phyloP scores from a whole-genome alignment of 2,888 invertebrate species.

The Morinoia aosen region DNA sequence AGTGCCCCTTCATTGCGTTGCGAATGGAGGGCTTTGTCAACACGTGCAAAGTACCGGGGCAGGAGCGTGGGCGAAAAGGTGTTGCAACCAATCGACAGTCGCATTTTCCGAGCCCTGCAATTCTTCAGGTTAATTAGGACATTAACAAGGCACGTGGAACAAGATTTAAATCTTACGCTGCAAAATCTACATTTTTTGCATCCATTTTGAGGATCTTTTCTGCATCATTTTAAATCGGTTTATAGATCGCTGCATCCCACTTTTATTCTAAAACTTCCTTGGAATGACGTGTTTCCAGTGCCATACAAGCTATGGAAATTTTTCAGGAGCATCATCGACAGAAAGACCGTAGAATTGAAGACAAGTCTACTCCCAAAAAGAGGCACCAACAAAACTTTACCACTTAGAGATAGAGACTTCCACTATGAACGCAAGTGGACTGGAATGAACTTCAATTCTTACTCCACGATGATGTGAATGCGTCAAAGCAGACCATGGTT shows the following conservation, averaged over 20 bases:
- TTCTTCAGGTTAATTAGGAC: too few relatives aligned
- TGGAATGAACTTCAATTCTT: not conserved
- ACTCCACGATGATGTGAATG: not conserved
- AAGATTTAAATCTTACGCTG: not conserved
- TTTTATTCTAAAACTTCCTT: not conserved
- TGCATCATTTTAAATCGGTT: not conserved
- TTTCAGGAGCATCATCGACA: not conserved
- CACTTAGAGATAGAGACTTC: not conserved
- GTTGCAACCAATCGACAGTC: not conserved
- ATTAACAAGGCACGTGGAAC: not conserved
- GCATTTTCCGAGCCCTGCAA: too few relatives aligned
- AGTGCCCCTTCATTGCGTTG: not conserved
- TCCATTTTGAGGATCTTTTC: not conserved
- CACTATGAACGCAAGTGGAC: not conserved
- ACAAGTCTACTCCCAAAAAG: not conserved
- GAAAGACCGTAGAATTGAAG: not conserved
- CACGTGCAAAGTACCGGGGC: not conserved
- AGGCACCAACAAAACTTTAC: not conserved
- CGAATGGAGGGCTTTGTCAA: not conserved
- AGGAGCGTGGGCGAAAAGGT: not conserved
- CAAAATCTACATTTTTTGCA: not conserved
- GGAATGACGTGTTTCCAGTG: not conserved
- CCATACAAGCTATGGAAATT: not conserved
- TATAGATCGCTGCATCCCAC: not conserved
- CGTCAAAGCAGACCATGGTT: conserved; percentile 4